These are phyloP conservation scores for Strix aluco DNA, from an alignment of 2,113 vertebrate species.

Conservation along the genomic window DNA sequence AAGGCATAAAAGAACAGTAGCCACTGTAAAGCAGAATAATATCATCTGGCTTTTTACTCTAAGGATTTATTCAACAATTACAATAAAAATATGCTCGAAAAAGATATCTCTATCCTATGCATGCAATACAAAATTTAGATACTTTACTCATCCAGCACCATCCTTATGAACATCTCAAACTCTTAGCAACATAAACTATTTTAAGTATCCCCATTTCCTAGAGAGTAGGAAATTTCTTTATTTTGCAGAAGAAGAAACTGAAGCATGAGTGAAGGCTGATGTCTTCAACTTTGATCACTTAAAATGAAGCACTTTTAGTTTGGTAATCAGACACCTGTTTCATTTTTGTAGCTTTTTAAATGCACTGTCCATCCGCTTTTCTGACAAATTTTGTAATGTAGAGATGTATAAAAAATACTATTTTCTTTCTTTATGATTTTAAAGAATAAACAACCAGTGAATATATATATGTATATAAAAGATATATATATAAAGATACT, in stretches of 20 bases:
- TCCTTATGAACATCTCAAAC: not conserved
- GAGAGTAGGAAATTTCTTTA: not conserved
- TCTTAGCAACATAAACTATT: not conserved
- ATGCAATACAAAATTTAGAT: not conserved
- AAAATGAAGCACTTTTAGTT: not conserved
- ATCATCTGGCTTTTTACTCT: not conserved
- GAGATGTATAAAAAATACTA: not conserved
- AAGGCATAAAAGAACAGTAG: not conserved
- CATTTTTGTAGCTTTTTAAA: not conserved
- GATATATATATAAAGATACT: not conserved
- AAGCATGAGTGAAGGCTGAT: not conserved
- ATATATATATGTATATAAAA: not conserved
- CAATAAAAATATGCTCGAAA: not conserved
- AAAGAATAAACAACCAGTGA: not conserved
- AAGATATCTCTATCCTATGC: not conserved
- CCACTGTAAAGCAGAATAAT: not conserved
- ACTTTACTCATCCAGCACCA: not conserved
- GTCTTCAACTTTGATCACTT: not conserved
- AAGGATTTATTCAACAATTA: not conserved
- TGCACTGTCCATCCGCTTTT: not conserved
- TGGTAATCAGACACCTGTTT: not conserved
- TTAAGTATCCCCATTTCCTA: not conserved
- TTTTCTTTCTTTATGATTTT: not conserved
- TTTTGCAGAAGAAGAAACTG: not conserved
- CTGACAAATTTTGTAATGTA: not conserved